phyloP scores from a whole-genome alignment of 1,140 invertebrate genomes.

The Acromyrmex echinatior region DNA sequence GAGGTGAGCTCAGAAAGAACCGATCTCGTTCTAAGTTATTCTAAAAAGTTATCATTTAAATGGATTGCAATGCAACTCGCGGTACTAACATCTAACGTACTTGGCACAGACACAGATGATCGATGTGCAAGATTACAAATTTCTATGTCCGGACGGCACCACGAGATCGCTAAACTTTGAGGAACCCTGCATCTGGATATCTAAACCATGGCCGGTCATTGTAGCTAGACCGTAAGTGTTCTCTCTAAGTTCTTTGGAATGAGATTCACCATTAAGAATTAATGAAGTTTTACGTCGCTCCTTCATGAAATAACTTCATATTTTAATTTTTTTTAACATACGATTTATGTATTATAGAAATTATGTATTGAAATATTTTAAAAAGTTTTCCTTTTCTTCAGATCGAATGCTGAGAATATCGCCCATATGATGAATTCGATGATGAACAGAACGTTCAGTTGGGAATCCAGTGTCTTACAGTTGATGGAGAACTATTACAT shows the following conservation, averaged over 20 bases:
- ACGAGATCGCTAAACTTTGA: constrained; percentile 87
- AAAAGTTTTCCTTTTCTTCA: constrained; percentile 76
- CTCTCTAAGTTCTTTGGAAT: too few species aligned
- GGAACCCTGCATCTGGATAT: constrained; percentile 92
- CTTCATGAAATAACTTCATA: neutral
- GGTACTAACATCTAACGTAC: neutral
- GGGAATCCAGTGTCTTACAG: constrained; percentile 87
- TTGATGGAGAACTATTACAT: constrained; percentile 85
- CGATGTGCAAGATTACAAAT: constrained; percentile 88
- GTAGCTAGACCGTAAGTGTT: constrained; percentile 84
- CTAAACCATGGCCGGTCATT: constrained; percentile 91
- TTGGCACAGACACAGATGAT: constrained; percentile 54
- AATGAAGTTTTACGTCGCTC: neutral
- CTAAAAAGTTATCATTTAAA: neutral
- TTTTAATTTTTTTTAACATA: too few species aligned
- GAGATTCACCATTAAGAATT: too few species aligned
- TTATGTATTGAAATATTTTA: constrained; percentile 23
- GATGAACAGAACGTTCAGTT: constrained; percentile 80
- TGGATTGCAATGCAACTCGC: neutral
- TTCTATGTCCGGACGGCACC: constrained; percentile 94
- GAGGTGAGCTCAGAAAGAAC: neutral
- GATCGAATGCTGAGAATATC: constrained; percentile 88
- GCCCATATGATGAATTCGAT: constrained; percentile 86
- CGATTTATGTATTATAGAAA: neutral
- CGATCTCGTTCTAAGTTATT: neutral